Percentiles rank a stretch among this genome's conserved stretches.
Conservation (phyloP, 2,797 vertebrate genomes). For the Diplodus puntazzo region DNA sequence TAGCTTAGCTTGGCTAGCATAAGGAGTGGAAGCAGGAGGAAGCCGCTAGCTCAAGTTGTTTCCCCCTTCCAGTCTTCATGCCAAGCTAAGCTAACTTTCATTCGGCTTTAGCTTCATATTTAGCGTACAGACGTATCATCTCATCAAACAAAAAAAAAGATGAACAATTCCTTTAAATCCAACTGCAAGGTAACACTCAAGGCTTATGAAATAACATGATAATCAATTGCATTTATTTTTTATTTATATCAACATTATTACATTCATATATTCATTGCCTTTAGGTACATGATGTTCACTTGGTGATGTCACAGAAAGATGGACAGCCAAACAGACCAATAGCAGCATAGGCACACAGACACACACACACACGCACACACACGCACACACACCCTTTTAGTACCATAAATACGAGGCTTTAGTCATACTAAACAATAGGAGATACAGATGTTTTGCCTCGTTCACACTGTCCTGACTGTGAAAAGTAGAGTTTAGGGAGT, state of each 20-base stretch:
- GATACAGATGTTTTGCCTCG: conserved; percentile 1
- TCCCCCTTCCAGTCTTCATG: no score
- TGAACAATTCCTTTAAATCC: no score
- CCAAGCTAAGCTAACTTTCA: no score
- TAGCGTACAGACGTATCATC: no score
- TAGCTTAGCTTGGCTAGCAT: no score
- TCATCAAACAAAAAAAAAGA: no score
- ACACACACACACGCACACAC: background rate
- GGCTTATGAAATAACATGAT: background rate
- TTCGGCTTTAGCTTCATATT: no score
- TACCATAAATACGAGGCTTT: conserved; percentile 32
- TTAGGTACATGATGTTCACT: conserved; percentile 57
- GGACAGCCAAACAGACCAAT: conserved; percentile 54
- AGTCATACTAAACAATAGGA: conserved; percentile 28
- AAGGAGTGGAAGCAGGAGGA: no score
- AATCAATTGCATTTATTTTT: conserved; percentile 46
- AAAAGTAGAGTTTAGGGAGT: conserved; percentile 1
- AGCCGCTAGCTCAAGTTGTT: no score
- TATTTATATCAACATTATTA: conserved; percentile 60
- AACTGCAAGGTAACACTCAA: no score
- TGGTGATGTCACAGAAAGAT: conserved; percentile 45
- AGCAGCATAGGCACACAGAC: conserved; percentile 72
- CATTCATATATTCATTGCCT: conserved; percentile 46
- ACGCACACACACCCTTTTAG: background rate
- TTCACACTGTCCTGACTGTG: conserved; percentile 20